phyloP scores from a whole-genome alignment of 2,113 vertebrate species.

The Sylvilagus bachmani region DNA sequence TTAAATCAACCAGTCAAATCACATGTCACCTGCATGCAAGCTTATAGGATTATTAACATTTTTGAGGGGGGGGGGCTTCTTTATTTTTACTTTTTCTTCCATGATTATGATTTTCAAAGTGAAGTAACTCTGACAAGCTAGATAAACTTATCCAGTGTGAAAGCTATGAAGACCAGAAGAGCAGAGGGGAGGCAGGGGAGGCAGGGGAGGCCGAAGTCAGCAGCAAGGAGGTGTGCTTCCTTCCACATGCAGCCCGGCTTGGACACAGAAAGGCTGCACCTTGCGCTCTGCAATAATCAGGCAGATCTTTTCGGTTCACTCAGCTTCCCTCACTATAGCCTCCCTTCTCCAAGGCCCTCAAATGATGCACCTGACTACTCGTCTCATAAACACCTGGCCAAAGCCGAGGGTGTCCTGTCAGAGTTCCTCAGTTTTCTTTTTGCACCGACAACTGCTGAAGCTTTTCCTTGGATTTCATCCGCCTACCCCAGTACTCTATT shows the following conservation, averaged over 20 bases:
- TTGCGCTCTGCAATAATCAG: not conserved
- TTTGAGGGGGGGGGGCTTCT: not conserved
- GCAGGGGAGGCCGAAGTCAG: accelerated
- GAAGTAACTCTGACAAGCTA: not conserved
- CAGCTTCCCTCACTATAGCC: too few relatives aligned
- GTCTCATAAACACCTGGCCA: not conserved
- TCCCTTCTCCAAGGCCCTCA: not conserved
- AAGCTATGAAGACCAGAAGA: not conserved
- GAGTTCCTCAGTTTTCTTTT: not conserved
- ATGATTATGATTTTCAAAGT: not conserved
- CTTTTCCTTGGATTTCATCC: not conserved
- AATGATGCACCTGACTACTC: not conserved
- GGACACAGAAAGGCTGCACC: not conserved
- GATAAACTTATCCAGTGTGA: not conserved
- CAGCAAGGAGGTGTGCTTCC: not conserved
- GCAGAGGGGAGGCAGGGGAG: not conserved
- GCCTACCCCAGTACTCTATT: not conserved
- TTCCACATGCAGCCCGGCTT: accelerated
- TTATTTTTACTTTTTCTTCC: not conserved
- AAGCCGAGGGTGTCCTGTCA: not conserved
- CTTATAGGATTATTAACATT: not conserved
- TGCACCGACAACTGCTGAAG: not conserved
- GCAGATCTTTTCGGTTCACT: not conserved
- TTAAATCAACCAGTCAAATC: too few relatives aligned
- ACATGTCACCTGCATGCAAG: not conserved